A percentile compares a stretch with the other conserved stretches of the same genome.
Conservation (phyloP, 1,140 invertebrate genomes). For the Lepidurus packardi region DNA sequence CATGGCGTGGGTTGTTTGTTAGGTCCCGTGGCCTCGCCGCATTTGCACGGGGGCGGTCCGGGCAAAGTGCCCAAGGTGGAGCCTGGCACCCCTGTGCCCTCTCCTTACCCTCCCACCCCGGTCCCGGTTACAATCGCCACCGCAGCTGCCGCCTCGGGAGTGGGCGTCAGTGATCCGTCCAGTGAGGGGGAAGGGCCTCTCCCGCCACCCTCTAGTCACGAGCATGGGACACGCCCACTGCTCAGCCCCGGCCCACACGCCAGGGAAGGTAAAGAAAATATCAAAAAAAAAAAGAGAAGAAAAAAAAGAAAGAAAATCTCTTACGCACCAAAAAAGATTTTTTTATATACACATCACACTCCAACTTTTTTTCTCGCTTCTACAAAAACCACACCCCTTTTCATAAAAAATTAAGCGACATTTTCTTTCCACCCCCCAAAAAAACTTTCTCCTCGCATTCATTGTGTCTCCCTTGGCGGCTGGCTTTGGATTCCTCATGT, state of each 20-base stretch:
- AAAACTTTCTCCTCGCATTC: neutral
- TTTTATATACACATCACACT: no score
- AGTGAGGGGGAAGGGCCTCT: constrained; percentile 21
- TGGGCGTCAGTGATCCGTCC: constrained; percentile 25
- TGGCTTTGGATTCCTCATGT: constrained; percentile 11
- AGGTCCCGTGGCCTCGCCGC: constrained; percentile 34
- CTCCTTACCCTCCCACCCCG: constrained; percentile 22
- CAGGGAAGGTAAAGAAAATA: constrained; percentile 33
- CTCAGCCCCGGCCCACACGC: constrained; percentile 26
- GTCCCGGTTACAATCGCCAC: constrained; percentile 18
- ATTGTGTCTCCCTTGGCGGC: constrained; percentile 17
- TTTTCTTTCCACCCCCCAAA: neutral
- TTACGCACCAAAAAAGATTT: neutral
- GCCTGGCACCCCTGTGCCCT: constrained; percentile 29
- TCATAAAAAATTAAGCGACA: neutral
- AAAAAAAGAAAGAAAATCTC: neutral
- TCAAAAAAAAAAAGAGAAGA: neutral
- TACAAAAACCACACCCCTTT: constrained; percentile 15
- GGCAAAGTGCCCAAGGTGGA: constrained; percentile 33
- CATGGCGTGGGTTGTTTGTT: constrained; percentile 30
- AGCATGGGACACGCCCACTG: constrained; percentile 27
- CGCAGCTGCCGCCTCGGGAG: constrained; percentile 10
- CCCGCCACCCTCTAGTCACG: constrained; percentile 29
- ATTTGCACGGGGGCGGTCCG: constrained; percentile 42
- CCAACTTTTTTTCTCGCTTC: neutral